Evolutionary conservation across 2,888 invertebrate species (phyloP), one percentile per base, ranked within the genome.

Genomic region (Laspeyria flexula): DNA sequence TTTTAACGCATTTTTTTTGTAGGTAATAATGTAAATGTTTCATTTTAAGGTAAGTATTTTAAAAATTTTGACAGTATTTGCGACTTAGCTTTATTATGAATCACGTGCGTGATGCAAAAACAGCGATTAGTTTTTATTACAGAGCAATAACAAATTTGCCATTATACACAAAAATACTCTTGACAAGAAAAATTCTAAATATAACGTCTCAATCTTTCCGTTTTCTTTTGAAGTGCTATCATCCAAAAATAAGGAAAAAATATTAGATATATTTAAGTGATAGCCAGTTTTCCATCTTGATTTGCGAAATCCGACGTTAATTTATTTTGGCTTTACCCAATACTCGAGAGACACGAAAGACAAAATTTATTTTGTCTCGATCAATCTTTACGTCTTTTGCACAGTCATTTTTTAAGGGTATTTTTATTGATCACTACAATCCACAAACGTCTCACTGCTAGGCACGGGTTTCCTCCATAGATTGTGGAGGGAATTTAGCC

Each of bases 291-390:
- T 41, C 31, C 37, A 33, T 51, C 38, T 51, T 41, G 34, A 47
- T 66, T 42, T 39, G 31, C 15, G 13, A 18, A 55, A 65, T 42
- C 16, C 41, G 35, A 52, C 51, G 37, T 16, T 41, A 41, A 48
- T 42, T 42, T 39, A 44, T 44, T 66, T 47, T 43, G 43, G 23
- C 33, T 46, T 56, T 41, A 30, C 38, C 23, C 5, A 29, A 21
- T 21, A 21, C 15, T 11, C 1, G 3, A 21, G 31, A 39, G 25
- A 25, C 33, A 43, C 1, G 23, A 30, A 37, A 40, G 18, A 13
- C 10, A 21, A 43, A 43, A 39, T 43, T 27, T 13, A 34, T 43
- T 31, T 43, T 3, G 3, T 6, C 18, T 29, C 38, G n/a, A 43
- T 39, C 34, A 34, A 23, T 43, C 34, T 29, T 40, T 43, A 11